Conservation (phyloP, 2,888 invertebrate genomes). For the Drosophila nigritarsus region DNA sequence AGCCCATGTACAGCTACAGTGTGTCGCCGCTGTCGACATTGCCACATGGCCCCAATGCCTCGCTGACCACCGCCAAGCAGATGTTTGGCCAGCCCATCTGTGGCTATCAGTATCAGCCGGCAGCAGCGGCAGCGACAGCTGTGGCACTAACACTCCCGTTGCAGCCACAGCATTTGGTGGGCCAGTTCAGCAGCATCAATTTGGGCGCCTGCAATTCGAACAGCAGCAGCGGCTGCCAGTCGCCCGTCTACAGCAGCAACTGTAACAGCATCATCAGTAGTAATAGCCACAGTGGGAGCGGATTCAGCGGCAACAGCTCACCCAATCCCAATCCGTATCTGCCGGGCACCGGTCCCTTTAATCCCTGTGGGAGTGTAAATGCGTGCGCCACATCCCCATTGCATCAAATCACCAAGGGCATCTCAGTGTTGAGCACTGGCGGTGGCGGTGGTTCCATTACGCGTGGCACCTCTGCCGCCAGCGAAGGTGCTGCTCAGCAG, state of each 20-base stretch:
- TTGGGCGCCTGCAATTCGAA: conserved; percentile 69
- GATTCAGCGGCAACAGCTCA: conserved; percentile 83
- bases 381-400: conserved; percentile 86
- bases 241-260: conserved; percentile 86
- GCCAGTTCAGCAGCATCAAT: conserved; percentile 81
- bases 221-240: conserved; percentile 84
- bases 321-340: conserved; percentile 84
- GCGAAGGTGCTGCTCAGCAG: conserved; percentile 82
- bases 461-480: conserved; percentile 88
- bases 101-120: conserved; percentile 63
- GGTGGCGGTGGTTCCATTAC: conserved; percentile 88
- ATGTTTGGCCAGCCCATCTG: conserved; percentile 71
- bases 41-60: conserved; percentile 66
- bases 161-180: conserved; percentile 67
- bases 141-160: conserved; percentile 45
- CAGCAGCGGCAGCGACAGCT: conserved; percentile 18
- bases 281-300: conserved; percentile 78
- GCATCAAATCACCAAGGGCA: conserved; percentile 89
- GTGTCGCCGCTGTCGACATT: conserved; percentile 83
- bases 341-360: conserved; percentile 68
- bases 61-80: conserved; percentile 68
- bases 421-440: conserved; percentile 91
- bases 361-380: conserved; percentile 52
- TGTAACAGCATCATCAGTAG: conserved; percentile 68
- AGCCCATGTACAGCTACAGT: conserved; percentile 84